phyloP scores from a whole-genome alignment of 2,888 invertebrate genomes.

The Cyclophora punctaria region DNA sequence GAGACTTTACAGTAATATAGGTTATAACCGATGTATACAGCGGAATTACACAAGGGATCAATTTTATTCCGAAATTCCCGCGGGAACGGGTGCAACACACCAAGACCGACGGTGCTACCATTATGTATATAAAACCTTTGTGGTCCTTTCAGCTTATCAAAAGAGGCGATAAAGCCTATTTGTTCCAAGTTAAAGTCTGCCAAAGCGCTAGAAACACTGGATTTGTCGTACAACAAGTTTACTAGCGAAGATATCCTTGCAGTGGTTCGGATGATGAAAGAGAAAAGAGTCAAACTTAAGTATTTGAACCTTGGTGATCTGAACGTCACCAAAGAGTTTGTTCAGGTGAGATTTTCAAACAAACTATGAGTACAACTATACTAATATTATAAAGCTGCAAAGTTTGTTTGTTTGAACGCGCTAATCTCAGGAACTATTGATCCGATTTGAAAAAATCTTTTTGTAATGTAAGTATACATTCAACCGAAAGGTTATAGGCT shows the following conservation, averaged over 20 bases:
- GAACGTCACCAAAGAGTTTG: slow-evolving; percentile 29
- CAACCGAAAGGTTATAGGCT: too few relatives aligned
- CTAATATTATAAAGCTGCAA: too few relatives aligned
- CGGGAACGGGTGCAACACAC: neutral
- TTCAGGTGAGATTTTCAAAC: slow-evolving; percentile 8
- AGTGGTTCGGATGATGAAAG: slow-evolving; percentile 25
- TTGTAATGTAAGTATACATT: too few relatives aligned
- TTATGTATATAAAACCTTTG: neutral
- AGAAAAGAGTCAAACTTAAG: slow-evolving; percentile 23
- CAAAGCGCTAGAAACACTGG: slow-evolving; percentile 25
- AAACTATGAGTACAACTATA: too few relatives aligned
- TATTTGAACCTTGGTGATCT: slow-evolving; percentile 35
- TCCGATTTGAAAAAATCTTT: too few relatives aligned
- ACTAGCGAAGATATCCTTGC: slow-evolving; percentile 27
- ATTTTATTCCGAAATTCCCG: neutral
- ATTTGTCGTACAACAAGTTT: slow-evolving; percentile 42
- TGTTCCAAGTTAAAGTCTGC: slow-evolving; percentile 18
- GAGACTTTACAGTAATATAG: neutral
- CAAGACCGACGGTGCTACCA: neutral
- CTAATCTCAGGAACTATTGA: too few relatives aligned
- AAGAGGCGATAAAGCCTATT: slow-evolving; percentile 21
- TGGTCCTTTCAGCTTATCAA: slow-evolving; percentile 7
- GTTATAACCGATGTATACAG: neutral
- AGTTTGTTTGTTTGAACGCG: too few relatives aligned
- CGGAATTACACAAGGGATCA: neutral